These are phyloP conservation scores for Pedionomus torquatus DNA, from an alignment of 2,113 vertebrate species.

Conservation along the genomic window DNA sequence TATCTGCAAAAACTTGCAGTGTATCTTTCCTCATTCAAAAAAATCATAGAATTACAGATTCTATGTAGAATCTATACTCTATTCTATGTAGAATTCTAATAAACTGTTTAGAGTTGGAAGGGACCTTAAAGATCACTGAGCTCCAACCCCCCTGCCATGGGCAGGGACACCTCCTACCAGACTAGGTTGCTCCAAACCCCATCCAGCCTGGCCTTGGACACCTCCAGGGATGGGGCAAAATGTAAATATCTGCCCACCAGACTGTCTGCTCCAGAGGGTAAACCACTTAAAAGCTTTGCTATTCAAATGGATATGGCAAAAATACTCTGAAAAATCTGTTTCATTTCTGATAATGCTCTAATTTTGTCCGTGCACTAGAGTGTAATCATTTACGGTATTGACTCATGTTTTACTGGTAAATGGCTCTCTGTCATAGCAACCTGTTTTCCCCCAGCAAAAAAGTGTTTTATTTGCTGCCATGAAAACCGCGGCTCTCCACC, in stretches of 20 bases:
- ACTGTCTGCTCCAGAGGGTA: neutral
- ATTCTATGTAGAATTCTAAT: too few relatives aligned
- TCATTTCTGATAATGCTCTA: constrained; percentile 40
- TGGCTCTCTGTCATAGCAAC: constrained; percentile 58
- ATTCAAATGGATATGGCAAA: constrained; percentile 6
- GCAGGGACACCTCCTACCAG: too few relatives aligned
- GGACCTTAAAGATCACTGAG: too few relatives aligned
- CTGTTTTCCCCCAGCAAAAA: constrained; percentile 37
- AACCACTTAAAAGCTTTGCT: neutral
- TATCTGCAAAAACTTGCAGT: neutral
- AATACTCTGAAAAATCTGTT: constrained; percentile 37
- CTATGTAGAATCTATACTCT: too few relatives aligned
- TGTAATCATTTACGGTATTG: constrained; percentile 51
- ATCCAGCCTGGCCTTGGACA: too few relatives aligned
- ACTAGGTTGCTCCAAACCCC: too few relatives aligned
- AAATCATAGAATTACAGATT: neutral
- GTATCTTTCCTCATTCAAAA: constrained; percentile 3
- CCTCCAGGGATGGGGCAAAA: neutral
- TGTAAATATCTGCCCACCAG: neutral
- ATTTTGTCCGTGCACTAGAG: constrained; percentile 4
- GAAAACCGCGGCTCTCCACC: constrained; percentile 39
- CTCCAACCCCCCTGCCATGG: too few relatives aligned
- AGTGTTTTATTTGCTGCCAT: constrained; percentile 62
- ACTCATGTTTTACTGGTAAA: constrained; percentile 67
- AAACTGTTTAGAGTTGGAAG: too few relatives aligned